Base-by-base conservation (phyloP, 2,888 invertebrate genomes). In the Ichneumon xanthorius region DNA sequence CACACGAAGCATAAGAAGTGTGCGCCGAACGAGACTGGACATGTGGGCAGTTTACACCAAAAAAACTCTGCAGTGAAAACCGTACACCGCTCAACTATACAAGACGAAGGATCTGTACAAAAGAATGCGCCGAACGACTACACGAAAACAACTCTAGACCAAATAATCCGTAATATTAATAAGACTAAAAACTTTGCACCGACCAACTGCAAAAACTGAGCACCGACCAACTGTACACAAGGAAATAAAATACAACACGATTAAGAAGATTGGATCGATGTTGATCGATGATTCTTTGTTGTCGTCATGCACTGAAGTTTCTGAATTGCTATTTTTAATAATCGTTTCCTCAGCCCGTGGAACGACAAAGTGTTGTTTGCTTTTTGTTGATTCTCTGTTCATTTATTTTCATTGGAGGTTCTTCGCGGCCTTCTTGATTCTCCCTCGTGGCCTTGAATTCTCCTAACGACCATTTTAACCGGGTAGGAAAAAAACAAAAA, bases 341-440 rank as follows among this genome's bases (percentile, higher is more conserved):
- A 30, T 53, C 7, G 45, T n/a, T 26, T 19, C 7, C 9, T 50
- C 14, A 11, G 63, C 75, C 50, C 22, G 22, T n/a, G n/a, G n/a
- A n/a, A n/a, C n/a, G n/a, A n/a, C n/a, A n/a, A n/a, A n/a, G n/a
- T n/a, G n/a, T n/a, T n/a, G n/a, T n/a, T n/a, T n/a, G n/a, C n/a
- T n/a, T 50, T 55, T 55, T 37, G 11, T 76, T 33, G 9, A 50
- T 9, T 33, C 11, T 16, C 19, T 53, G 11, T 37, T 50, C 61
- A 26, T 50, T 70, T 63, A 30, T 61, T 75, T 78, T 65, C 37
- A 65, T 78, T 72, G 50, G 72, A 80, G 45, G 45, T 26, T 71
- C 53, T 11, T 37, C 30, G n/a, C 19, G 71, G 48, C 14, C 55
- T 26, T 77, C 65, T 72, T 22, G 26, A 26, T 48, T 58, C 63